phyloP scores from a whole-genome alignment of 2,797 vertebrate species.

The Pseudochirops corinnae region DNA sequence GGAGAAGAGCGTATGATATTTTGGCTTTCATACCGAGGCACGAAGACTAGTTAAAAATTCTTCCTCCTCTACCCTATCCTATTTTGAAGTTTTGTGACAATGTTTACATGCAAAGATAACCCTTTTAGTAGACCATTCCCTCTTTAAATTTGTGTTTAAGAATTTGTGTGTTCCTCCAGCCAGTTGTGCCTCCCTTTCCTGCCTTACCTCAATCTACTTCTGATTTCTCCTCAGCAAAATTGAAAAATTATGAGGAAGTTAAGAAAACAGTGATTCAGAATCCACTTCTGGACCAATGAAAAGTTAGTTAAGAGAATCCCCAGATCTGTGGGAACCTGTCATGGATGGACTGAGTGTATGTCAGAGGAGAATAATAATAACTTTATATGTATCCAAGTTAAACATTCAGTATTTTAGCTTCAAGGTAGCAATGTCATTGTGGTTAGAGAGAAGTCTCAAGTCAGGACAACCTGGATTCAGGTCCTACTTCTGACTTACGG shows the following conservation, averaged over 20 bases:
- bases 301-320: conserved; percentile 10
- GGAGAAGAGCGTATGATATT: neutral
- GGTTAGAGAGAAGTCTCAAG: neutral
- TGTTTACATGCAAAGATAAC: conserved; percentile 2
- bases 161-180: neutral
- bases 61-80: neutral
- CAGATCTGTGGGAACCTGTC: conserved; percentile 6
- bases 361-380: conserved; percentile 17
- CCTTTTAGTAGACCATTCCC: conserved; percentile 12
- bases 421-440: neutral
- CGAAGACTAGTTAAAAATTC: conserved; percentile 4
- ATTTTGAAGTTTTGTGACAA: neutral
- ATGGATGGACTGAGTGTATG: neutral
- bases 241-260: neutral
- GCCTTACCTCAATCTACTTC: conserved; percentile 12
- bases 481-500: neutral
- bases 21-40: conserved; percentile 30
- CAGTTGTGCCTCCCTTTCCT: neutral
- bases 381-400: neutral
- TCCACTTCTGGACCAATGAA: conserved; percentile 32
- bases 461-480: neutral
- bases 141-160: conserved; percentile 28
- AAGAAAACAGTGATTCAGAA: conserved; percentile 7
- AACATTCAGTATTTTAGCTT: neutral
- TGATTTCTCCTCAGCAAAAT: conserved; percentile 14